Conservation (phyloP, 2,797 vertebrate genomes). For the Danio jaintianensis region DNA sequence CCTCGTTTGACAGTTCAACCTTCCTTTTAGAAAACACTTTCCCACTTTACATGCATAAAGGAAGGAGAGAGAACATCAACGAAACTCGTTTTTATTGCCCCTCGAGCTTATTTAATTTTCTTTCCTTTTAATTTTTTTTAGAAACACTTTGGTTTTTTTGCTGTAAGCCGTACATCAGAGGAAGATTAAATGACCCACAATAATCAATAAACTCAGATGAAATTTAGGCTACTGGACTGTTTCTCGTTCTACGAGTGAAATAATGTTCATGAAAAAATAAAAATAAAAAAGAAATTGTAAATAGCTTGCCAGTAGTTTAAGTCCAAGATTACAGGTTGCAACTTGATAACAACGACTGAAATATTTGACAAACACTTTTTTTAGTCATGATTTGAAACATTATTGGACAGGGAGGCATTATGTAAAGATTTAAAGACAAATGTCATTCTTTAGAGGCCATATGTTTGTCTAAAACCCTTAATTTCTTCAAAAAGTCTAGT, state of each 20-base stretch:
- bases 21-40: conserved; percentile 59
- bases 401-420: too few relatives aligned
- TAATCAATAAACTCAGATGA: conserved; percentile 36
- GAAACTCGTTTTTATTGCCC: conserved; percentile 54
- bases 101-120: conserved; percentile 53
- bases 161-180: conserved; percentile 36
- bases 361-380: too few relatives aligned
- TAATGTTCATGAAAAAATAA: neutral
- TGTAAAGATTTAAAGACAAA: too few relatives aligned
- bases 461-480: too few relatives aligned
- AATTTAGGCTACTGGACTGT: conserved; percentile 9
- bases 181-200: conserved; percentile 35
- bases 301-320: neutral
- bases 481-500: too few relatives aligned
- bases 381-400: too few relatives aligned
- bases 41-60: conserved; percentile 56
- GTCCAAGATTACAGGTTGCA: conserved; percentile 3
- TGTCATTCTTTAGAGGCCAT: too few relatives aligned
- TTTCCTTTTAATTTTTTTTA: conserved; percentile 49
- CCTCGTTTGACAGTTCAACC: conserved; percentile 52
- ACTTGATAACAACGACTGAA: neutral
- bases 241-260: conserved; percentile 6
- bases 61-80: conserved; percentile 54
- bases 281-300: neutral
- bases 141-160: conserved; percentile 16